These are phyloP conservation scores for Phoeniculus purpureus DNA, from an alignment of 2,797 vertebrate genomes.

Conservation along the genomic window DNA sequence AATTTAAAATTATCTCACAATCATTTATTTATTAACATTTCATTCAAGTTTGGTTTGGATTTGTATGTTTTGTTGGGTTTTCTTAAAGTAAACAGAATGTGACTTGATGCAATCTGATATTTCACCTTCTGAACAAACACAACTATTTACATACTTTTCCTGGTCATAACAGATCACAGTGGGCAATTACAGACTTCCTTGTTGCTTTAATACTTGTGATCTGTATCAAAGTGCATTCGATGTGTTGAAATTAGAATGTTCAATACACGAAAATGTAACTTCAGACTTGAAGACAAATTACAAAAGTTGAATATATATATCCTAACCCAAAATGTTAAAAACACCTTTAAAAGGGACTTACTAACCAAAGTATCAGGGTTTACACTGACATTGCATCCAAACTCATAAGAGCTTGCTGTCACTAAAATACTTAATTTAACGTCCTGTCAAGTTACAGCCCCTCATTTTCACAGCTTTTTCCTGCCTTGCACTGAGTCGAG, in stretches of 20 bases:
- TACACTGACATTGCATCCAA: not conserved
- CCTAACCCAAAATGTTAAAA: not conserved
- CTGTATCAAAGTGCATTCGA: not conserved
- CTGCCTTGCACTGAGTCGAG: accelerated
- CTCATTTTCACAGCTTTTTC: not conserved
- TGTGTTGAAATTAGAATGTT: not conserved
- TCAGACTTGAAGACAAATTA: not conserved
- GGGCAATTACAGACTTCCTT: not conserved
- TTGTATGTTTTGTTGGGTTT: not conserved
- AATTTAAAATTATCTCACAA: too few relatives aligned
- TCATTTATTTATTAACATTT: not conserved
- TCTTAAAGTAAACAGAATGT: not conserved
- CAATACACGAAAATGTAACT: not conserved
- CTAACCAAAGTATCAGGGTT: not conserved
- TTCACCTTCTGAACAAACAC: not conserved
- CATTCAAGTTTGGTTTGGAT: not conserved
- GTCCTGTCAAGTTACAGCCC: not conserved
- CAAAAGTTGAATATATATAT: not conserved
- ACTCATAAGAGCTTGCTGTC: not conserved
- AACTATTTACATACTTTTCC: constrained; percentile 8
- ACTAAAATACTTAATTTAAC: not conserved
- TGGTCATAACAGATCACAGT: not conserved
- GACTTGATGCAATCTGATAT: not conserved
- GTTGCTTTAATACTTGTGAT: not conserved
- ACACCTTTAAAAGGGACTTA: not conserved